Base-by-base conservation (phyloP, 2,888 invertebrate species). In the Eucera pruinosa region DNA sequence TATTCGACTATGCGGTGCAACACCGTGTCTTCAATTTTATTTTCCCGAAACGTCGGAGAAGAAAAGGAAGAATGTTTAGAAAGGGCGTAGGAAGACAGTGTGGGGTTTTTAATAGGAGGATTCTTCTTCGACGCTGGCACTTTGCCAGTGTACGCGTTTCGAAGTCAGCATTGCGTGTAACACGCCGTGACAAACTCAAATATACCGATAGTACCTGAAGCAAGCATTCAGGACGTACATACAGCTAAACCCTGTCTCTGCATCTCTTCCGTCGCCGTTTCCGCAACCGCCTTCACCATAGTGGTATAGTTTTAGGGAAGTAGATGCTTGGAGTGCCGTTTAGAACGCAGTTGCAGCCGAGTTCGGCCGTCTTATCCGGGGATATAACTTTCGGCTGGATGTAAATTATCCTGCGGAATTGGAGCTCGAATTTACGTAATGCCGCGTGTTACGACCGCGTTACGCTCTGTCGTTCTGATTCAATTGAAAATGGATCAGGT, bases 41-140 rank as follows among this genome's bases (percentile, higher is more conserved):
- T 73, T 73, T 66, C 25, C 48, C 36, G n/a, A n/a, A n/a, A n/a
- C 15, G 57, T 27, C 41, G n/a, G 15, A 48, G 39, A 7, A 27
- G 33, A 23, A 66, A 61, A 47, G 54, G 13, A 27, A 54, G 43
- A 50, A 45, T 20, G 71, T 70, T 62, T n/a, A 23, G 75, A 64
- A 73, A 75, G 85, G 83, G 84, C 80, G 80, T 83, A 85, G 84
- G 86, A 86, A 84, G 82, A 85, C 88, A 83, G 86, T 86, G 76
- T 75, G 54, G 76, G 84, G 82, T 87, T 89, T 89, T 87, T 87
- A 89, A 89, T 86, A 84, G 83, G 82, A 82, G 71, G 84, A 78
- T 87, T 88, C 85, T 87, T 86, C 86, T 78, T 78, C 74, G 78
- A 86, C 83, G 75, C 73, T 89, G 90, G 89, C 87, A 60, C 50